Percentiles rank a stretch among this genome's conserved stretches.
Conservation (phyloP, 2,113 vertebrate species). For the Pleuronectes platessa region DNA sequence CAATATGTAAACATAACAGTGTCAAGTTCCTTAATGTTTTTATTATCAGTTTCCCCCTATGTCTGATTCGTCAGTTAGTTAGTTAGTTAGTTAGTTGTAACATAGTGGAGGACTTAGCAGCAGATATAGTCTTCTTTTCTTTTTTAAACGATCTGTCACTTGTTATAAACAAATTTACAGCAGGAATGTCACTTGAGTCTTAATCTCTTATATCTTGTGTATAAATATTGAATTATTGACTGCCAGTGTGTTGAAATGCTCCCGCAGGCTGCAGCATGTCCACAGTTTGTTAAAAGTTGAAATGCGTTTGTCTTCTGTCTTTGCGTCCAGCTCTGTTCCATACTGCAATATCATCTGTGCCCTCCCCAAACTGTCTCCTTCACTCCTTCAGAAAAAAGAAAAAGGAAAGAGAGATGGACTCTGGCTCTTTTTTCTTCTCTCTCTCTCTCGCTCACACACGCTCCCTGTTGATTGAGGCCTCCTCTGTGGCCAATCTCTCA, state of each 20-base stretch:
- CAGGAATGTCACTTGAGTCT: neutral
- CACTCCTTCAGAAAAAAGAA: constrained; percentile 2
- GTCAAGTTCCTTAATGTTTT: too few species aligned
- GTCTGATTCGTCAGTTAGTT: too few species aligned
- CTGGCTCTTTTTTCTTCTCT: neutral
- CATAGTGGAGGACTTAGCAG: too few species aligned
- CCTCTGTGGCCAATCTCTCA: constrained; percentile 55
- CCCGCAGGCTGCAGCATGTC: neutral
- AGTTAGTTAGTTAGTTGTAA: too few species aligned
- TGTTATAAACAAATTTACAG: neutral
- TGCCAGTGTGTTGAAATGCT: neutral
- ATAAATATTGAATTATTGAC: neutral
- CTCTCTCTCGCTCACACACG: neutral
- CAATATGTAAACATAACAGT: too few species aligned
- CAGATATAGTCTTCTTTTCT: neutral
- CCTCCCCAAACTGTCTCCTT: constrained; percentile 27
- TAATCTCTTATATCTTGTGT: neutral
- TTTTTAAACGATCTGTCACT: neutral
- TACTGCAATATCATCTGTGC: constrained; percentile 56
- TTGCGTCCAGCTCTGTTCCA: constrained; percentile 26
- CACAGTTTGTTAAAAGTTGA: neutral
- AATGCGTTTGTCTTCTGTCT: constrained; percentile 5
- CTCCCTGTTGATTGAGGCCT: constrained; percentile 47
- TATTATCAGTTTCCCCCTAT: too few species aligned
- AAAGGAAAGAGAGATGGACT: neutral